These are phyloP conservation scores for Pogonus chalceus DNA, from an alignment of 1,140 invertebrate species.

Conservation along the genomic window DNA sequence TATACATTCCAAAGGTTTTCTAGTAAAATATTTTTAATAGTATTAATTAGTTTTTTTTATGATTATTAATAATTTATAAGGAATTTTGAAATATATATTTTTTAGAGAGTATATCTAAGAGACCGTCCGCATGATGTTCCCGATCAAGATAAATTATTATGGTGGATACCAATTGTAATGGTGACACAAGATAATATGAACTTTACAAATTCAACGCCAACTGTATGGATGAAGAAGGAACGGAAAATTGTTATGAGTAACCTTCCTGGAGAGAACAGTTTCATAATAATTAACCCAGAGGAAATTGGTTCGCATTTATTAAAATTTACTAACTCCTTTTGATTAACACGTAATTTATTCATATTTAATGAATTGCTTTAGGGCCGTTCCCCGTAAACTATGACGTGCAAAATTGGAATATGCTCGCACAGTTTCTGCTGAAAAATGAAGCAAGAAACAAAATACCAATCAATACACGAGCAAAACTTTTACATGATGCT, in stretches of 20 bases:
- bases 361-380: conserved; percentile 23
- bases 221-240: conserved; percentile 48
- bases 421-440: conserved; percentile 53
- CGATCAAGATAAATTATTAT: conserved; percentile 49
- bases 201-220: conserved; percentile 42
- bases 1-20: too few species aligned
- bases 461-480: conserved; percentile 60
- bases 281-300: conserved; percentile 68
- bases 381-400: conserved; percentile 77
- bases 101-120: conserved; percentile 54
- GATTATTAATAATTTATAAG: too few species aligned
- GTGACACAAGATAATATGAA: conserved; percentile 43
- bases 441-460: conserved; percentile 37
- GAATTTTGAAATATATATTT: too few species aligned
- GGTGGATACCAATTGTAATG: conserved; percentile 60
- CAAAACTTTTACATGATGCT: conserved; percentile 65
- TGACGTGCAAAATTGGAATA: conserved; percentile 66
- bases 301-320: conserved; percentile 61
- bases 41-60: not conserved
- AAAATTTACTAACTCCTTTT: conserved; percentile 10
- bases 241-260: conserved; percentile 39
- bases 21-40: not conserved
- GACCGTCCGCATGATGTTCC: conserved; percentile 55
- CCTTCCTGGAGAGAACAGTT: conserved; percentile 44
- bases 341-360: conserved; percentile 6